Evolutionary conservation across 53 echinoderm and acorn worm species (phyloP).

Genomic region (Arbacia lixula): DNA sequence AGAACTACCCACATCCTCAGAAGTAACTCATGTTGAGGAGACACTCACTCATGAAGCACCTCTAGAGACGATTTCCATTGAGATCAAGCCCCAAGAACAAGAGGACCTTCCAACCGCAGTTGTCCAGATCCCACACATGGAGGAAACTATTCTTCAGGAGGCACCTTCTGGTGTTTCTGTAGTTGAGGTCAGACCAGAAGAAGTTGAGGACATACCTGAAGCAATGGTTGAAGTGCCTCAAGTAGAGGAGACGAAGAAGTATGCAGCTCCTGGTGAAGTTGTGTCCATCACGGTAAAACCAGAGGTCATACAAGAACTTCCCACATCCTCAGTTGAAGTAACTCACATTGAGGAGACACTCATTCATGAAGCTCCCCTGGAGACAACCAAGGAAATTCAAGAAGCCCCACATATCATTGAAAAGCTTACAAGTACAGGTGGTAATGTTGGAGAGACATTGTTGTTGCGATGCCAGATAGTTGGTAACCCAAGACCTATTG

Average conservation of each 20-base stretch:
- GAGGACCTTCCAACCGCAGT: too few relatives aligned
- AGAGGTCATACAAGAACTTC: constrained; percentile 12
- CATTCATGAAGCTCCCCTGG: constrained; percentile 1
- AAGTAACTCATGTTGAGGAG: too few relatives aligned
- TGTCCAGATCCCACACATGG: too few relatives aligned
- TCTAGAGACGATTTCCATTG: too few relatives aligned
- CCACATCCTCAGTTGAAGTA: constrained; percentile 1
- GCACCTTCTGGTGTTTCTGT: background rate
- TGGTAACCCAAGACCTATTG: constrained; percentile 70
- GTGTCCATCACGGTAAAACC: constrained; percentile 5
- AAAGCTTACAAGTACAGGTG: constrained; percentile 11
- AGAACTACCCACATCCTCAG: too few relatives aligned
- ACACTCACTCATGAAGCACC: too few relatives aligned
- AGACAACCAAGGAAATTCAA: background rate
- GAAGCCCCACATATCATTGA: constrained; percentile 38
- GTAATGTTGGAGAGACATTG: constrained; percentile 62
- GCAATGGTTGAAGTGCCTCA: background rate
- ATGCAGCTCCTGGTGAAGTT: constrained; percentile 9
- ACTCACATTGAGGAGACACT: background rate
- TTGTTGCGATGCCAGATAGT: constrained; percentile 69
- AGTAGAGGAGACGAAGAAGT: background rate
- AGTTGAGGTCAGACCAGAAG: background rate
- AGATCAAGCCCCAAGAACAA: too few relatives aligned
- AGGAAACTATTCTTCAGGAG: too few relatives aligned
- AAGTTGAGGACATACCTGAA: constrained; percentile 29